Evolutionary conservation across 2,113 vertebrate species (phyloP).

Genomic region (Periophthalmus modestus): DNA sequence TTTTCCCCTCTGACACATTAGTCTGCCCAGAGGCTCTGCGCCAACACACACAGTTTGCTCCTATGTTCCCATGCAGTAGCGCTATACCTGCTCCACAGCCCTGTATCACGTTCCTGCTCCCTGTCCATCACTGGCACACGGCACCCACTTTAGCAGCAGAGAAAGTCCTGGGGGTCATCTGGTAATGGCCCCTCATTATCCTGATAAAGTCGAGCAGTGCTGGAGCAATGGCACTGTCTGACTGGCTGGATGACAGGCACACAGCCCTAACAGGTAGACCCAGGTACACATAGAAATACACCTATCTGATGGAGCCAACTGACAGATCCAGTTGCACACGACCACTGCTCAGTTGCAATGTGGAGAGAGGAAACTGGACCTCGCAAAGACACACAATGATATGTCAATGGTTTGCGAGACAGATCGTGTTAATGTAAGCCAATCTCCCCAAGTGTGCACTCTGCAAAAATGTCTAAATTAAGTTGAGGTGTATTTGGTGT

Average conservation of each 20-base stretch:
- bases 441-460: constrained; percentile 16
- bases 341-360: constrained; percentile 53
- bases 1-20: constrained; percentile 9
- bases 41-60: constrained; percentile 18
- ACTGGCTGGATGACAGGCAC: constrained; percentile 70
- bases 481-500: neutral
- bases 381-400: constrained; percentile 58
- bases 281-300: constrained; percentile 36
- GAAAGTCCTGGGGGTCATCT: constrained; percentile 72
- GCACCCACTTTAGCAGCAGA: constrained; percentile 64
- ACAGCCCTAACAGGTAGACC: constrained; percentile 64
- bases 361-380: constrained; percentile 65
- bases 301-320: constrained; percentile 69
- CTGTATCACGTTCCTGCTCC: constrained; percentile 62
- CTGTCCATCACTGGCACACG: constrained; percentile 72
- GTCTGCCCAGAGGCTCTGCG: constrained; percentile 13
- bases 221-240: constrained; percentile 54
- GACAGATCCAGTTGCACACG: constrained; percentile 69
- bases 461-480: constrained; percentile 18
- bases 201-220: constrained; percentile 71
- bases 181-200: constrained; percentile 76
- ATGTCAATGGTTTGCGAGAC: constrained; percentile 48
- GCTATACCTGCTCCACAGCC: constrained; percentile 13
- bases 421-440: constrained; percentile 35
- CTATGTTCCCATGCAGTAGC: constrained; percentile 21